phyloP scores from a whole-genome alignment of 2,113 vertebrate genomes.

The Anser brachyrhynchus region DNA sequence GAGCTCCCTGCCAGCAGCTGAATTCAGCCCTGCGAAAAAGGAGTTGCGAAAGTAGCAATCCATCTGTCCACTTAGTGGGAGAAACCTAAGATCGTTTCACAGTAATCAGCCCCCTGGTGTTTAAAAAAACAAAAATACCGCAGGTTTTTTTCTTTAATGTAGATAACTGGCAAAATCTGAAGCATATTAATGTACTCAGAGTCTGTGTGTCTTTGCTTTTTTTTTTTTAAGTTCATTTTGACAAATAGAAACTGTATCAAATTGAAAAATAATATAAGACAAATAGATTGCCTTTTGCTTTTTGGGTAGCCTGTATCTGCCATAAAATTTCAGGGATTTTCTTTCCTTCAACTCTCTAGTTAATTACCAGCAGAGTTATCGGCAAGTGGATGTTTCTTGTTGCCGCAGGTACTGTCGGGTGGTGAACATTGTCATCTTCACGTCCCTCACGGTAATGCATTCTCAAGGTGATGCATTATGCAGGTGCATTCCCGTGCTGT shows the following conservation, averaged over 20 bases:
- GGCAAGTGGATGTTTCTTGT: neutral
- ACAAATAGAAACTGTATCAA: neutral
- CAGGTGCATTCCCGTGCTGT: neutral
- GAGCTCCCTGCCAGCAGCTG: neutral
- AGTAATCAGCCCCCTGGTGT: slow-evolving; percentile 41
- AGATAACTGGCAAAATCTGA: neutral
- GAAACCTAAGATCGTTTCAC: slow-evolving; percentile 44
- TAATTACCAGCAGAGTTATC: neutral
- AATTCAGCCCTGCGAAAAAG: neutral
- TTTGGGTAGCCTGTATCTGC: neutral
- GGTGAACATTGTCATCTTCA: neutral
- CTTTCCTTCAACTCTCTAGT: neutral
- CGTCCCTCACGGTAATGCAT: neutral
- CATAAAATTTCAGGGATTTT: neutral
- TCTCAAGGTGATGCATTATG: neutral
- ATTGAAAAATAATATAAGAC: neutral
- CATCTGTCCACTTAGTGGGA: slow-evolving; percentile 67
- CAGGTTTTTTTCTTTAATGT: slow-evolving; percentile 9
- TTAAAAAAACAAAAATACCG: neutral
- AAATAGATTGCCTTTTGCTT: neutral
- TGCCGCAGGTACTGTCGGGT: neutral
- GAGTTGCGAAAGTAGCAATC: slow-evolving; percentile 47
- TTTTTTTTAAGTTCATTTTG: neutral
- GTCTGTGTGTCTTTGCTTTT: neutral
- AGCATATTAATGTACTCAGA: neutral